Evolutionary conservation across 2,797 vertebrate species (phyloP), one percentile per base, ranked within the genome.

Genomic region (Paramormyrops hopkinsi): DNA sequence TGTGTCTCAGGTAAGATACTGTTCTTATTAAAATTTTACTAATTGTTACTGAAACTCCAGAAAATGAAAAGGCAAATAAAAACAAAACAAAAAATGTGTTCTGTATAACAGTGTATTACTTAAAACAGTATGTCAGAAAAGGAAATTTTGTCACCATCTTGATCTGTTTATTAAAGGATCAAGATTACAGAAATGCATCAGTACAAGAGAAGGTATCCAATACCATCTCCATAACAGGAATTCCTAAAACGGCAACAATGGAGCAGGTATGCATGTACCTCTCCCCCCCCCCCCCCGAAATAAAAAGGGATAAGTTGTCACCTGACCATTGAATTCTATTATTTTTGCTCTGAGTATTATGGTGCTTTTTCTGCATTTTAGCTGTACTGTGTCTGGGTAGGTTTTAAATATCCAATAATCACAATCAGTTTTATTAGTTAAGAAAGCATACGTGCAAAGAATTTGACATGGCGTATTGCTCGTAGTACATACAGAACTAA

Each of bases 241-340:
- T 99, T 93, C 98, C 98, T 92, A 98, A 99, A 96, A 97, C 96
- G 92, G 97, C 98, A 91, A 98, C 98, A 91, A 97, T 97, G 96
- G 97, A 99, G 93, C 98, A 99, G 96, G 98, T 98, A 94, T 95
- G 94, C 89, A 85, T 48, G 12, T 44, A 4, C 33, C n/a, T 9
- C 17, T 37, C 14, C 48, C 48, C 0, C 48, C 2, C 48, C 48
- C 48, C 48, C 46, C 17, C 12, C 5, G 1, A 44, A 79, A 79
- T 19, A 41, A 2, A 41, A 14, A 79, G 73, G 41, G 73, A 79
- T 79, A 6, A 8, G 5, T 79, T 79, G 37, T 41, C 1, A 44
- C 73, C 19, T 44, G 14, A 44, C 37, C 37, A 7, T 44, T 79
- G 33, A 69, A 14, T 4, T 73, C 29, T 73, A 73, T 12, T 50